Evolutionary conservation across 2,113 vertebrate genomes (phyloP), one percentile per base, ranked within the genome.

Genomic region (Osmerus mordax): DNA sequence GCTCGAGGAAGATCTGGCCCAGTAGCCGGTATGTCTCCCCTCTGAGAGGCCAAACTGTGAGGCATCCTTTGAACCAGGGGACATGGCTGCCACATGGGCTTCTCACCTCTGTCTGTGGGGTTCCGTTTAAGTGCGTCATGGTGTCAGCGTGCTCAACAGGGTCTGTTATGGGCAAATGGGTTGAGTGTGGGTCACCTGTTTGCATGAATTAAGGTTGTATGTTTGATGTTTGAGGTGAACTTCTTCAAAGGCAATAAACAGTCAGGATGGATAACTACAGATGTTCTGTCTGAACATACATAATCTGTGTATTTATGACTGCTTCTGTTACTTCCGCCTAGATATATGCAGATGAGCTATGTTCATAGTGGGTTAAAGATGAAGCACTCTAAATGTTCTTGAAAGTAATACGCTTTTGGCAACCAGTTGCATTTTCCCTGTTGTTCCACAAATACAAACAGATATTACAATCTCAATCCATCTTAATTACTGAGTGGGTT

Each of bases 61-160:
- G 67, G 71, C 47, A 56, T 78, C 56, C 74, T 84, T 84, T 84
- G 76, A 85, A 88, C 78, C 72, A 21, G 71, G 73, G 69, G 84
- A 80, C 66, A 74, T 69, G 29, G 66, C 63, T 51, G 62, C 73
- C 82, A 82, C 58, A 58, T 72, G 78, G 79, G 15, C 75, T 70
- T 66, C 70, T 69, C 29, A 36, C 56, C 32, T 6, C 36, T 41
- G 64, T 65, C 66, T 16, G 23, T 11, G 28, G 47, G 65, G 19
- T 60, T 71, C 65, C 74, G 65, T 74, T 77, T 77, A 74, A 70
- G 36, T 28, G 36, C 3, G 64, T 61, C 51, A 36, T 75, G 15
- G 76, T 81, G 73, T 78, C 81, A 65, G 69, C 60, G 52, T 71
- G 68, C 66, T 73, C 56, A 63, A 18, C 65, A 63, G 70, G 36